Base-by-base conservation (phyloP, 2,113 vertebrate genomes). In the Sus scrofa region DNA sequence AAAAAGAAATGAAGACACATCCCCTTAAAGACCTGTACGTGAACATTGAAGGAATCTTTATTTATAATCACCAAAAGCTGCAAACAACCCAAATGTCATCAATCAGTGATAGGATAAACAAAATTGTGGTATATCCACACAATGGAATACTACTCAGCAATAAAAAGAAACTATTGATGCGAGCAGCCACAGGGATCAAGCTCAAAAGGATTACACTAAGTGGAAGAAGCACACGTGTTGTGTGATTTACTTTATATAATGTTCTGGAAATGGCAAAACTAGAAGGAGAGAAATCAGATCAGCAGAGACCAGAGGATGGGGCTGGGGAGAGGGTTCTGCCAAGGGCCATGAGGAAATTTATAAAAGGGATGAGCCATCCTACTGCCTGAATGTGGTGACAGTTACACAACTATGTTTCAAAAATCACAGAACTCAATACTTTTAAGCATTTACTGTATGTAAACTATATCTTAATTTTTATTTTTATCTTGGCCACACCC, bases 301-400 rank as follows among this genome's bases (percentile, higher is more conserved):
- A 30, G 39, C 0, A 37, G 39, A 0, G 54, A 20, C 60, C 32
- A 34, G 2, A 1, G 32, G 3, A 15, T 11, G 27, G 10, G 58
- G 63, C 12, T 71, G 6, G 34, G 27, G 9, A 27, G 1, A 63
- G 0, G 2, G 26, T 30, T 74, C 62, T n/a, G 7, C 22, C 7
- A 70, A 86, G 7, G 16, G 9, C 18, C 63, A 34, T 0, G 0
- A 67, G 14, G 67, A 37, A 50, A 77, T 39, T 8, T 27, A 63
- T 15, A 18, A 37, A 15, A 8, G n/a, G 7, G 14, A 68, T 4
- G 30, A 18, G 22, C 56, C 34, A 3, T 52, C 34, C n/a, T 50
- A 1, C 13, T 30, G 30, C 65, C 56, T 19, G 9, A 44, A 2
- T 56, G 30, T 19, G 11, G 27, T 86, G 54, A 44, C 34, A 27